phyloP scores from a whole-genome alignment of 2,113 vertebrate genomes.

The Apteryx mantelli region DNA sequence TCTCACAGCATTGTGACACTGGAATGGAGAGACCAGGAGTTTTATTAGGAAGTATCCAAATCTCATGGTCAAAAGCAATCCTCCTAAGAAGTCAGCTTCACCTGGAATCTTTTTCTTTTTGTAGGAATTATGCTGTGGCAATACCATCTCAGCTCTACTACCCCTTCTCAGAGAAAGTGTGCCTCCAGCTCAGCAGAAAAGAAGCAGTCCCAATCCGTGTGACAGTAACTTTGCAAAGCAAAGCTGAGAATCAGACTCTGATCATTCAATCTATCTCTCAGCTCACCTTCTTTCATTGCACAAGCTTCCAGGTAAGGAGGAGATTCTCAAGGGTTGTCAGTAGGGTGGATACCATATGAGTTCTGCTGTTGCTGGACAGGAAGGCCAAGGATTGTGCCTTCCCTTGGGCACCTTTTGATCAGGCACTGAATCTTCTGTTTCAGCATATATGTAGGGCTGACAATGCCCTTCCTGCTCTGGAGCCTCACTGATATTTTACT shows the following conservation, averaged over 20 bases:
- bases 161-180: constrained; percentile 48
- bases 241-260: constrained; percentile 40
- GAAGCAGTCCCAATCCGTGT: not conserved
- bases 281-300: constrained; percentile 34
- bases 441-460: not conserved
- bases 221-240: constrained; percentile 38
- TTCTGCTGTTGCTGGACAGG: not conserved
- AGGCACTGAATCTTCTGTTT: not conserved
- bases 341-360: not conserved
- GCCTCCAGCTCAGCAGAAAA: constrained; percentile 55
- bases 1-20: not conserved
- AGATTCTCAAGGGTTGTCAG: not conserved
- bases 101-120: not conserved
- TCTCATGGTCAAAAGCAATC: not conserved
- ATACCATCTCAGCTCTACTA: constrained; percentile 58
- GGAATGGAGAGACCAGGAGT: not conserved
- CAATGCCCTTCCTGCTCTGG: not conserved
- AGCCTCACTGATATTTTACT: not conserved
- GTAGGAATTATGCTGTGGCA: constrained; percentile 55
- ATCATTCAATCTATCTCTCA: constrained; percentile 11
- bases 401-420: not conserved
- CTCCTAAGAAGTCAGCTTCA: not conserved
- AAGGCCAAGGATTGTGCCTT: not conserved
- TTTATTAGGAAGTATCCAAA: not conserved
- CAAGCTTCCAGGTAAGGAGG: constrained; percentile 54